A percentile compares a stretch with the other conserved stretches of the same genome.
Evolutionary conservation across 53 echinoderm and acorn worm genomes (phyloP).

Genomic region (Holothuria leucospilota): DNA sequence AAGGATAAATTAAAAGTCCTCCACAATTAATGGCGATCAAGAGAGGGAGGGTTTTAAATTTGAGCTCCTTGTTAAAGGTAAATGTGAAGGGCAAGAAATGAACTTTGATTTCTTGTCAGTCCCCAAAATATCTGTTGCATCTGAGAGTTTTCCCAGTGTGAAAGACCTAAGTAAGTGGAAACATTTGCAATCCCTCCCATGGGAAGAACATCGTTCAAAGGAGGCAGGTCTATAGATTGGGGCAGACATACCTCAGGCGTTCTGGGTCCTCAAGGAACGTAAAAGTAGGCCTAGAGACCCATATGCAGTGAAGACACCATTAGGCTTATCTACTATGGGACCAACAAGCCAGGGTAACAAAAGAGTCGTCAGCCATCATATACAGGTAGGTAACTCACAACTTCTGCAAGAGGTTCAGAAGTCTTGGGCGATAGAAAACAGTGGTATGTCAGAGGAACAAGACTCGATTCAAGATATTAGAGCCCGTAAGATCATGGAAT

Average conservation of each 20-base stretch:
- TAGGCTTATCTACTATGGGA: conserved; percentile 62
- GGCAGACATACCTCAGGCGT: conserved; percentile 50
- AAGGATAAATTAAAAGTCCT: conserved; percentile 44
- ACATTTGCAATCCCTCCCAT: conserved; percentile 44
- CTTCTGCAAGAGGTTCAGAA: conserved; percentile 44
- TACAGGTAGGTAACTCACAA: conserved; percentile 45
- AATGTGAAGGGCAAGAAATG: conserved; percentile 10
- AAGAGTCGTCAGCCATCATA: not conserved
- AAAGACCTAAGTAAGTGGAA: conserved; percentile 49
- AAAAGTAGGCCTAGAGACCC: conserved; percentile 52
- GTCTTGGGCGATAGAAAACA: conserved; percentile 51
- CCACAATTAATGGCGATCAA: conserved; percentile 46
- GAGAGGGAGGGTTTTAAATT: conserved; percentile 54
- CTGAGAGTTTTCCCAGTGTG: conserved; percentile 33
- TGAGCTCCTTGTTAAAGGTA: conserved; percentile 44
- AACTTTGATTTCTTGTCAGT: conserved; percentile 47
- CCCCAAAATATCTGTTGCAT: conserved; percentile 24
- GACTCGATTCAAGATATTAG: conserved; percentile 44
- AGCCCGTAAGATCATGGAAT: conserved; percentile 32
- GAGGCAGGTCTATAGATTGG: conserved; percentile 32
- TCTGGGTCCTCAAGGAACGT: conserved; percentile 56
- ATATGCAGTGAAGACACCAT: conserved; percentile 49
- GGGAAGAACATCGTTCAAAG: conserved; percentile 15
- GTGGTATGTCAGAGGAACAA: conserved; percentile 25
- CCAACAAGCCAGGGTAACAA: conserved; percentile 7